These are phyloP conservation scores for Fissipunctia ypsillon DNA, from an alignment of 2,888 invertebrate genomes.

Conservation along the genomic window DNA sequence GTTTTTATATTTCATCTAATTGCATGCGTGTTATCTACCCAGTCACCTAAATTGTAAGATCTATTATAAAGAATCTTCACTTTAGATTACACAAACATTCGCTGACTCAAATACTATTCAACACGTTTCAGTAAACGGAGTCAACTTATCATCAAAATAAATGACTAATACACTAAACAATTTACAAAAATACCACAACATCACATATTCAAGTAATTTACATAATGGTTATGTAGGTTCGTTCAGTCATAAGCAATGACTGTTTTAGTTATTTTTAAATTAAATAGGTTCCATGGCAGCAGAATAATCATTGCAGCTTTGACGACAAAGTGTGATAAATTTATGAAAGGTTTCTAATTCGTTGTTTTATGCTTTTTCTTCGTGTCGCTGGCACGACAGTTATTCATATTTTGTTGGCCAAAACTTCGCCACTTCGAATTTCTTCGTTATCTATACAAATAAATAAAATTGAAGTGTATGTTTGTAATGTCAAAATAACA, in stretches of 20 bases:
- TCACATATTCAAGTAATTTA: constrained; percentile 18
- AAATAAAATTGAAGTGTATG: no score
- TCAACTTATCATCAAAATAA: constrained; percentile 3
- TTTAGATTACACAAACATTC: not conserved
- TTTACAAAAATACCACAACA: not conserved
- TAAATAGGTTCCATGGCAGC: no score
- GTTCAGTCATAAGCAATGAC: constrained; percentile 20
- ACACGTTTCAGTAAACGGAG: not conserved
- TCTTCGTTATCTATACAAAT: no score
- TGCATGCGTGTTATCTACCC: not conserved
- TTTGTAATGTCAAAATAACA: no score
- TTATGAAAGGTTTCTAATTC: no score
- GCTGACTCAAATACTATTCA: constrained; percentile 11
- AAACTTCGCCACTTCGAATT: no score
- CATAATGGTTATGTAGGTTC: not conserved
- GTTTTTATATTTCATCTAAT: not conserved
- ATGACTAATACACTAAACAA: constrained; percentile 24
- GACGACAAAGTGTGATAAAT: no score
- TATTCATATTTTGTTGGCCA: no score
- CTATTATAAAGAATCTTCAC: not conserved
- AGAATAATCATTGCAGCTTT: no score
- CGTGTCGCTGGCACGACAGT: no score
- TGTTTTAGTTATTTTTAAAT: constrained; percentile 24
- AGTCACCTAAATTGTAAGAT: not conserved
- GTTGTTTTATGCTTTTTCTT: no score